A percentile compares a stretch with the other conserved stretches of the same genome.
Evolutionary conservation across 2,888 invertebrate species (phyloP).

Genomic region (Lamellibrachia satsuma): DNA sequence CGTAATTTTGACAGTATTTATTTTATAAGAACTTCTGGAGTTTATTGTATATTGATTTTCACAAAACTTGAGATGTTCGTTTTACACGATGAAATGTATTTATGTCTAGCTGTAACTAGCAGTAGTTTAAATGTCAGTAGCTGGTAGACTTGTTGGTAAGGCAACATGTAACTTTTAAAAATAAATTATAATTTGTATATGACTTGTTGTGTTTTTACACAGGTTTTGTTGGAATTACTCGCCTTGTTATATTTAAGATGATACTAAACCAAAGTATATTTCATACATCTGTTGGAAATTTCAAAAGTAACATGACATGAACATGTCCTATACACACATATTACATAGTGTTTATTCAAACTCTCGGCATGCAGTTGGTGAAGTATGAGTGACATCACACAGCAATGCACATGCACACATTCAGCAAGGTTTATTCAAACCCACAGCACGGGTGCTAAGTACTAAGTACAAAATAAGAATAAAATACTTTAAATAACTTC

Average conservation of each 20-base stretch:
- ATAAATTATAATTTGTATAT: slow-evolving; percentile 17
- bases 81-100: slow-evolving; percentile 17
- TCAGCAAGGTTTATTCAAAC: neutral
- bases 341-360: neutral
- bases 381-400: neutral
- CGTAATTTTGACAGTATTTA: slow-evolving; percentile 13
- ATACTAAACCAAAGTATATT: too few species aligned
- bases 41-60: slow-evolving; percentile 17
- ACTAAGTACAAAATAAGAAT: neutral
- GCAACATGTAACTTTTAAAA: neutral
- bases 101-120: neutral
- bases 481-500: neutral
- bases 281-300: too few species aligned
- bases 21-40: neutral
- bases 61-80: neutral
- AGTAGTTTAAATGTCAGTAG: neutral
- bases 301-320: neutral
- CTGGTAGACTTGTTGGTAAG: neutral
- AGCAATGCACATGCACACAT: neutral
- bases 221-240: neutral
- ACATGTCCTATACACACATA: neutral
- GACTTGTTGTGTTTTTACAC: neutral
- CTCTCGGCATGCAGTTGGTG: neutral
- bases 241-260: too few species aligned
- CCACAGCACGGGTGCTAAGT: neutral